Evolutionary conservation across 2,797 vertebrate species (phyloP), one percentile per base, ranked within the genome.

Genomic region (Etheostoma nigrum): DNA sequence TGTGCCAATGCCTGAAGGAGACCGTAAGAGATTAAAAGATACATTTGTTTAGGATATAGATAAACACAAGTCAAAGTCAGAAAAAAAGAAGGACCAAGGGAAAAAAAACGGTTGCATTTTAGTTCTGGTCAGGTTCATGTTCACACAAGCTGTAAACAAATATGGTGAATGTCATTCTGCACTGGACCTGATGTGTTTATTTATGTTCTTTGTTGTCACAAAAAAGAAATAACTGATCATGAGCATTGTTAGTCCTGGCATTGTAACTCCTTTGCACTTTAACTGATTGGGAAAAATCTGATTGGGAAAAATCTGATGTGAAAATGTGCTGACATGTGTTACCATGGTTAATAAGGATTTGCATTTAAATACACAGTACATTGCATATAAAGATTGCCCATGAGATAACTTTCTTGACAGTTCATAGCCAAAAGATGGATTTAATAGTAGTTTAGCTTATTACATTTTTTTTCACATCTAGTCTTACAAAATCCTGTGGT

Each of bases 1-100:
- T 81, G 96, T 95, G 86, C 88, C 95, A 82, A 98, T 94, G 75
- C 97, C 98, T 99, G 62, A 70, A 53, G 25, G 49, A 42, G 6
- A 83, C 30, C 51, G 36, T 0, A 10, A 62, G 2, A 49, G 23
- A 60, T 67, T 25, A 30, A 52, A 23, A 51, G 16, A 72, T 21
- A 51, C 3, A 9, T 25, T 51, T 52, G 21, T 45, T 52, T 15
- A 10, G n/a, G 19, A 63, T 16, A 1, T 15, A 9, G 3, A 47
- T 1, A 52, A 47, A 48, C 3, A 40, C 36, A 40, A 40, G 36
- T 40, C n/a, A 27, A 12, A 48, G 11, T 58, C 55, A 44, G n/a
- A 60, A 48, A 19, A 19, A 48, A 48, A 48, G 12, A 11, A 47
- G 10, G 23, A 47, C 10, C 44, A 14, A 4, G 45, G 14, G 48